These are phyloP conservation scores for Tachyglossus aculeatus DNA, from an alignment of 2,797 vertebrate genomes.

Conservation along the genomic window DNA sequence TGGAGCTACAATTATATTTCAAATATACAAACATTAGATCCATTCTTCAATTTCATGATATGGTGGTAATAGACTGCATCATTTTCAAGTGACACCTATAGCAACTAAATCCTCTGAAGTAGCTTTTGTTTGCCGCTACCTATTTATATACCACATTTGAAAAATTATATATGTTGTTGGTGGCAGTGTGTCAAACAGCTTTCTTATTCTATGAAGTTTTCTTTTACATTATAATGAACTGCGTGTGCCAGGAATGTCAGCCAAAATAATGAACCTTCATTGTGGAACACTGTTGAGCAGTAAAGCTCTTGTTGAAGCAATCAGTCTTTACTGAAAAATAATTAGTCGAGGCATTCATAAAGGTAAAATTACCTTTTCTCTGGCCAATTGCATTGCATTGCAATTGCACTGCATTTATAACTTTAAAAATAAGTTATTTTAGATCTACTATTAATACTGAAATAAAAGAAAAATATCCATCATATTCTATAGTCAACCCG, in stretches of 20 bases:
- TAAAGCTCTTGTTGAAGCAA: constrained; percentile 9
- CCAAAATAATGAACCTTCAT: constrained; percentile 26
- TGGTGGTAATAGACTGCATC: neutral
- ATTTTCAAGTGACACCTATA: constrained; percentile 30
- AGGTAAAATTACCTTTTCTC: constrained; percentile 16
- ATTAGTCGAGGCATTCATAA: constrained; percentile 5
- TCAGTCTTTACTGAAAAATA: constrained; percentile 21
- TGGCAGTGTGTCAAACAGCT: constrained; percentile 28
- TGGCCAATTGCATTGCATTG: too few relatives aligned
- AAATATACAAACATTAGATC: neutral
- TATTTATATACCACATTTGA: constrained; percentile 7
- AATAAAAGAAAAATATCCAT: neutral
- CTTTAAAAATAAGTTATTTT: neutral
- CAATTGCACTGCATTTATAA: too few relatives aligned
- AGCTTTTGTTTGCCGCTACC: constrained; percentile 20
- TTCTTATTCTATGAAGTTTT: constrained; percentile 26
- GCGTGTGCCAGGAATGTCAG: constrained; percentile 27
- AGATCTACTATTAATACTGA: neutral
- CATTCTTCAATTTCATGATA: neutral
- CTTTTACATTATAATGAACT: constrained; percentile 28
- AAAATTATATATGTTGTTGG: constrained; percentile 6
- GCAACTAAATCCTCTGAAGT: neutral
- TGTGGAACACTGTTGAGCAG: constrained; percentile 8
- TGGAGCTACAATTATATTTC: neutral
- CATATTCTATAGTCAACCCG: too few relatives aligned